Base-by-base conservation (phyloP, 2,113 vertebrate genomes). In the Erpornis zantholeuca region DNA sequence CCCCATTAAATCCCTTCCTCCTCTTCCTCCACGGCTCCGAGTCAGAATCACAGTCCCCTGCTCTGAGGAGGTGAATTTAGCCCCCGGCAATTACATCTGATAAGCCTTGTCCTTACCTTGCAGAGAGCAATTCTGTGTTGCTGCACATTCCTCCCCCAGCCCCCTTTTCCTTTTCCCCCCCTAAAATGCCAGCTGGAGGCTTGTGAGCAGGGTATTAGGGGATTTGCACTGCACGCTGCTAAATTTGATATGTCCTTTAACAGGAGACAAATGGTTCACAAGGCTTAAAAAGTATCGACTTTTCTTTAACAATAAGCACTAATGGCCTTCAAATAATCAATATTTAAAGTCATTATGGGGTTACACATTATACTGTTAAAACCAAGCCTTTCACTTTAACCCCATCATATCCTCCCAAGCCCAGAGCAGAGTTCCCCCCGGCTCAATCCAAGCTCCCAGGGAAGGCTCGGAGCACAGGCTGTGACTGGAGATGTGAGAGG, bases 251-350 rank as follows among this genome's bases (percentile, higher is more conserved):
- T 98, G 98, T 98, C 98, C 98, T 99, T 98, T 99, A 98, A 98
- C 98, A 98, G 98, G 98, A 99, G 98, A 99, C 98, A 98, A 99
- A 99, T 99, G 98, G 98, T 98, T 98, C 98, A 94, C 98, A 85
- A 98, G 98, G 98, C 98, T 99, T 98, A 98, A 98, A 98, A 98
- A 98, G 98, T 98, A 99, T 99, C 96, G 98, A 99, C 99, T 99
- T 98, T 98, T 99, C 98, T 98, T 99, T 99, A 99, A 99, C 98
- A 99, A 99, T 99, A 98, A 98, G 98, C 98, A 98, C 98, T 99
- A 99, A 99, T 99, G 98, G 98, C 98, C 98, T 98, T 98, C 98
- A 98, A 98, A 99, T 99, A 99, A 99, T 99, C 99, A 98, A 99
- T 98, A 98, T 98, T 98, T 98, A 98, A 98, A 98, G 98, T 99